A percentile compares a stretch with the other conserved stretches of the same genome.
phyloP scores from a whole-genome alignment of 2,888 invertebrate species.

The Leucoptera coffeella region DNA sequence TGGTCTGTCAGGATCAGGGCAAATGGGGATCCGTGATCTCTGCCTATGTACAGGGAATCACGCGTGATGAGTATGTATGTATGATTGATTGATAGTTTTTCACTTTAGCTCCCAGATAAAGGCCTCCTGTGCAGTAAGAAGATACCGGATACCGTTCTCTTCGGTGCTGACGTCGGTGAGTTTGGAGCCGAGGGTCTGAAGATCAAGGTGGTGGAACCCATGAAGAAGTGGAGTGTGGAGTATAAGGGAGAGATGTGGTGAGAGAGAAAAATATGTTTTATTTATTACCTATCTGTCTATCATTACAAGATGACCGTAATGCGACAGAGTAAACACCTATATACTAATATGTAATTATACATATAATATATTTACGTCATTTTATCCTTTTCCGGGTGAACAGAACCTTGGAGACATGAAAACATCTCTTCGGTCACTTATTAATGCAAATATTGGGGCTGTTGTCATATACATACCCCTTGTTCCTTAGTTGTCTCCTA shows the following conservation, averaged over 20 bases:
- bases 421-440: too few relatives aligned
- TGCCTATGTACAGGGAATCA: too few relatives aligned
- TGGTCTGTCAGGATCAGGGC: too few relatives aligned
- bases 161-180: slow-evolving; percentile 46
- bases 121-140: slow-evolving; percentile 64
- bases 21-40: too few relatives aligned
- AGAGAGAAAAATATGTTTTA: slow-evolving; percentile 6
- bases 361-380: too few relatives aligned
- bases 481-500: too few relatives aligned
- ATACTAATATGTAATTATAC: not conserved
- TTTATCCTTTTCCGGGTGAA: too few relatives aligned
- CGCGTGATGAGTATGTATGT: too few relatives aligned
- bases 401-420: too few relatives aligned
- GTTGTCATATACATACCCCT: too few relatives aligned
- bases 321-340: not conserved
- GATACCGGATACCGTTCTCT: slow-evolving; percentile 64
- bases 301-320: not conserved
- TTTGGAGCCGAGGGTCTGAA: slow-evolving; percentile 66
- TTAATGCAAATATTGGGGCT: too few relatives aligned
- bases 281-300: not conserved
- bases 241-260: slow-evolving; percentile 66
- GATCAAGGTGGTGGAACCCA: slow-evolving; percentile 61
- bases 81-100: too few relatives aligned
- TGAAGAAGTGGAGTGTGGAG: slow-evolving; percentile 66
- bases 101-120: slow-evolving; percentile 55